Evolutionary conservation across 2,888 invertebrate genomes (phyloP), one percentile per base, ranked within the genome.

Genomic region (Drosophila koepferae): DNA sequence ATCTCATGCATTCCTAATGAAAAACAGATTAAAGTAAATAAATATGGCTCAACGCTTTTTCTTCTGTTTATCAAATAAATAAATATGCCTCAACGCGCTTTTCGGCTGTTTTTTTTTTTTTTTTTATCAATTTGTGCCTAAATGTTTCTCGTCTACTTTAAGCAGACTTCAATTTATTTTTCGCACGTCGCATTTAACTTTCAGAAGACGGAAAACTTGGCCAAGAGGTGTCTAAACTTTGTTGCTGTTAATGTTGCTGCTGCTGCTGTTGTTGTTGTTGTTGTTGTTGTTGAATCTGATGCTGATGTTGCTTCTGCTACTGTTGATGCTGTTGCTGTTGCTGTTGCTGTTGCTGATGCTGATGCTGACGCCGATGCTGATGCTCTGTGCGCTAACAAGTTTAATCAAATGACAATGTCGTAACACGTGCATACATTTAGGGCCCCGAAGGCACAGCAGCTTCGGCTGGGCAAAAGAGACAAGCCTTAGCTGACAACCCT

Each of bases 381-480:
- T 49, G 61, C 54, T 66, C 56, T 71, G 77, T 78, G 84, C 70
- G 78, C 77, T 85, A 90, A 88, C 87, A 87, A 90, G 88, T 87
- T 89, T 87, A 87, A 89, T 90, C 89, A 87, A 90, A 89, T 82
- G 87, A 83, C 87, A 84, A 82, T 79, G 90, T 75, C 90, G 75
- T 75, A 72, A 82, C 86, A 89, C 90, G 88, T 89, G 88, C 85
- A 85, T 77, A 75, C 82, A 79, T 81, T 77, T 71, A 49, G 78
- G 74, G 51, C 69, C 65, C 63, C n/a, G 41, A 67, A 62, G 67
- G 68, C 64, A 63, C 51, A 61, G 65, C 61, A 48, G 53, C 38
- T 53, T 44, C 46, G 18, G 38, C 44, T 20, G 31, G 67, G 73
- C 77, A 56, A 58, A 58, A 71, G 55, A 54, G 55, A 54, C 62